Base-by-base conservation (phyloP, 2,797 vertebrate species). In the Balearica regulorum region DNA sequence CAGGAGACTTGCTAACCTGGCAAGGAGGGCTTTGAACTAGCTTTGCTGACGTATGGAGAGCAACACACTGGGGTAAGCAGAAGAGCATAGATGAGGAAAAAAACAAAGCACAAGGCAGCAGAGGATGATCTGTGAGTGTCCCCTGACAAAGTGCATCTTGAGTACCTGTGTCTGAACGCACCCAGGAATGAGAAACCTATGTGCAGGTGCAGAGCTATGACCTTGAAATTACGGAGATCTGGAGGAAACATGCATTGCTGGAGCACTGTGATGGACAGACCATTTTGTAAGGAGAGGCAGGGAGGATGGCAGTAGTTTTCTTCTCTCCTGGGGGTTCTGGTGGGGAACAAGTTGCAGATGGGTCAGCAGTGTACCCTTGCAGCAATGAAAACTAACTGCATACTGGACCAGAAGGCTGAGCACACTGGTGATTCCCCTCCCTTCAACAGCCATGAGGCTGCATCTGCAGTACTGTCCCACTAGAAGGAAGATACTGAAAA, bases 101-200 rank as follows among this genome's bases (percentile, higher is more conserved):
- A 41, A 82, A 8, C 16, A 79, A 75, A 89, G 31, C 15, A 53
- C 31, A 9, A 48, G 5, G 15, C 43, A 83, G 43, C 35, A 77
- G 21, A 58, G 9, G 25, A 25, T 75, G n/a, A 60, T 28, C 41
- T 69, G 46, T 64, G 54, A 10, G 14, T 72, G 20, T 72, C 16
- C 49, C 24, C 5, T 51, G 46, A 26, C 1, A 4, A 79, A 25
- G 16, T 2, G 10, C 28, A 58, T 43, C n/a, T 75, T 0, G 0
- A 55, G 21, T 16, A 13, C 21, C 28, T 31, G 6, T 3, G 35
- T 26, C n/a, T 65, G 37, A 61, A 44, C 4, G 10, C 9, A 33
- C 10, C 14, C 65, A 86, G 17, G 48, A 80, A 44, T 6, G 13
- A 68, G 61, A 75, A 86, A 33, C 3, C 5, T 2, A 1, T 1